phyloP scores from a whole-genome alignment of 2,888 invertebrate genomes.

The Poecilobothrus nobilitatus region DNA sequence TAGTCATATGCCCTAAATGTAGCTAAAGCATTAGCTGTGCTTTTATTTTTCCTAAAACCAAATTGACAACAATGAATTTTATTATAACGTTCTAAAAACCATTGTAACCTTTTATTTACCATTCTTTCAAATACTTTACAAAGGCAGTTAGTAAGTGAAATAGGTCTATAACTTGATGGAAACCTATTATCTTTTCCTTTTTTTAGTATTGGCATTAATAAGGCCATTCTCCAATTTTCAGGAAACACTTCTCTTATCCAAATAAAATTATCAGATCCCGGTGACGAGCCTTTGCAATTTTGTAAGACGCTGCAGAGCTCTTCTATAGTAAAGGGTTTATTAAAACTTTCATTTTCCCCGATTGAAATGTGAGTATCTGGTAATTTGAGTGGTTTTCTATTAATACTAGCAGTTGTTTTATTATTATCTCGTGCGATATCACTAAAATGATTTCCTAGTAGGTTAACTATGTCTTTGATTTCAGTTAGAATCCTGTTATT shows the following conservation, averaged over 20 bases:
- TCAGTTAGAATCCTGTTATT: background rate
- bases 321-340: too few species aligned
- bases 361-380: too few species aligned
- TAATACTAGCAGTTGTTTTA: too few species aligned
- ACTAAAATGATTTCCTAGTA: too few species aligned
- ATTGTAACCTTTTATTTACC: background rate
- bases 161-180: background rate
- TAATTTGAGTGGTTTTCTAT: too few species aligned
- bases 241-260: background rate
- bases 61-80: background rate
- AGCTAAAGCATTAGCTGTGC: too few species aligned
- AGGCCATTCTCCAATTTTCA: background rate
- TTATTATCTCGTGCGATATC: too few species aligned
- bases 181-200: background rate
- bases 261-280: background rate
- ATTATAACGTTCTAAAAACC: background rate
- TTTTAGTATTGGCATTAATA: background rate
- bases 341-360: too few species aligned
- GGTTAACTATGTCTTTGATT: background rate
- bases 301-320: background rate
- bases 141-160: background rate
- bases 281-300: background rate
- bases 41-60: background rate
- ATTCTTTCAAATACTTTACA: slow-evolving; percentile 4
- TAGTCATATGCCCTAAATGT: too few species aligned